Conservation (phyloP, 2,797 vertebrate genomes). For the Ceryle rudis region DNA sequence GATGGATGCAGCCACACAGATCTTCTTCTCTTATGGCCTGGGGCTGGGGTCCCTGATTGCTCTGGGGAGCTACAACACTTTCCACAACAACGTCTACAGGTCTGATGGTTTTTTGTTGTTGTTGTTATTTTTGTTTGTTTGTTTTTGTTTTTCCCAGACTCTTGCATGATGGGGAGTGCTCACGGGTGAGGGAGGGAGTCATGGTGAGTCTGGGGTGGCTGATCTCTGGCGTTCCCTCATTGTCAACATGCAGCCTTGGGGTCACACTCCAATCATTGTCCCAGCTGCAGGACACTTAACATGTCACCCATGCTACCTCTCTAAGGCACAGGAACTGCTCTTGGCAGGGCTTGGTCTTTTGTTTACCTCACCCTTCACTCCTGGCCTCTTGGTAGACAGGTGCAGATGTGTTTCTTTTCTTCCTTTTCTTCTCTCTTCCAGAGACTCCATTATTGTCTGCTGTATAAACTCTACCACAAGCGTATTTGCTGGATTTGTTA, state of each 20-base stretch:
- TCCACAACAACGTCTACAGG: conserved; percentile 91
- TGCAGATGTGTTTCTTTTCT: background rate
- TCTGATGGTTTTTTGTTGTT: conserved; percentile 16
- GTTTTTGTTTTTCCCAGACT: background rate
- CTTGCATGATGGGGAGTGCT: fast-evolving
- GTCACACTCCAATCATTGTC: fast-evolving
- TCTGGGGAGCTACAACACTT: conserved; percentile 91
- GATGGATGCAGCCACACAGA: conserved; percentile 94
- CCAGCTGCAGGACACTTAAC: background rate
- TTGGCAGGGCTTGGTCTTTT: background rate
- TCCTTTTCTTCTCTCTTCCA: conserved; percentile 52
- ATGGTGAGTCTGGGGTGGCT: background rate
- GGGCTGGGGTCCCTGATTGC: conserved; percentile 92
- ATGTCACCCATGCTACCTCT: fast-evolving
- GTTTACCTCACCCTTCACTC: background rate
- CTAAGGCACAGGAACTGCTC: background rate
- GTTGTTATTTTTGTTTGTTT: no score
- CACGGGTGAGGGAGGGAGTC: fast-evolving
- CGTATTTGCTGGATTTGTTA: conserved; percentile 91
- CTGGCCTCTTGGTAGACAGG: background rate
- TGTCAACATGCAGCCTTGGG: background rate
- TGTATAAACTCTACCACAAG: conserved; percentile 92
- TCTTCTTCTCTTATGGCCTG: conserved; percentile 93
- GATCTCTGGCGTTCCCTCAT: fast-evolving
- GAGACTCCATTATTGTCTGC: conserved; percentile 92